These are phyloP conservation scores for Palythoa grandiflora DNA, from an alignment of 92 coral and sea anemone genomes.

Conservation along the genomic window DNA sequence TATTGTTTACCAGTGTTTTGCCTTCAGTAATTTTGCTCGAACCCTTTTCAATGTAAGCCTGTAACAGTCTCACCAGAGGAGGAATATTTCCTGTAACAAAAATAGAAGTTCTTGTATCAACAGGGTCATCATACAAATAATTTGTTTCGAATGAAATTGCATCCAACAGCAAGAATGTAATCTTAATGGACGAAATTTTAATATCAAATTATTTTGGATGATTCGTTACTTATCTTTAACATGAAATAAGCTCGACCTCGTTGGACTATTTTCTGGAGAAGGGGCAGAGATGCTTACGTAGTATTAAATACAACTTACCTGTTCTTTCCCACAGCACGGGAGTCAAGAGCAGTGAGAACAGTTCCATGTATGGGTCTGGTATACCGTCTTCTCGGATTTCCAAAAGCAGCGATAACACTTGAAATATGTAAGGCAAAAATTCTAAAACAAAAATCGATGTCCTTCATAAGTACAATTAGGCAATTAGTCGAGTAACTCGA, in stretches of 20 bases:
- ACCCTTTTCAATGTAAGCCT: conserved; percentile 94
- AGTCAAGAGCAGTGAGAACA: conserved; percentile 83
- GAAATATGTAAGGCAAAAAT: conserved; percentile 97
- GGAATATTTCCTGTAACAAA: conserved; percentile 88
- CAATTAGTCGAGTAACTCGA: too few relatives aligned
- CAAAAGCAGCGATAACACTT: conserved; percentile 90
- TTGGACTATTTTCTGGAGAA: too few relatives aligned
- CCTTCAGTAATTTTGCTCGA: conserved; percentile 76
- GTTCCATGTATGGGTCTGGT: conserved; percentile 81
- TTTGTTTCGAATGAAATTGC: not conserved
- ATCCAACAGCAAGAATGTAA: not conserved
- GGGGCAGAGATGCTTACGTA: too few relatives aligned
- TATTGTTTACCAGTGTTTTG: conserved; percentile 75
- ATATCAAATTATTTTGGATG: too few relatives aligned
- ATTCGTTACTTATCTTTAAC: too few relatives aligned
- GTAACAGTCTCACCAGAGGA: conserved; percentile 91
- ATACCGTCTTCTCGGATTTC: conserved; percentile 91
- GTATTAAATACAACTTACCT: conserved; percentile 58
- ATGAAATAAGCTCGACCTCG: too few relatives aligned
- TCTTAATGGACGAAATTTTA: too few relatives aligned
- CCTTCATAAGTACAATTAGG: too few relatives aligned
- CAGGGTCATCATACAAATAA: not conserved
- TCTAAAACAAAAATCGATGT: conserved; percentile 57
- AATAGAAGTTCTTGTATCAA: not conserved
- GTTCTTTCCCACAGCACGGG: conserved; percentile 97